phyloP scores from a whole-genome alignment of 2,113 vertebrate genomes.

The Struthidea cinerea region DNA sequence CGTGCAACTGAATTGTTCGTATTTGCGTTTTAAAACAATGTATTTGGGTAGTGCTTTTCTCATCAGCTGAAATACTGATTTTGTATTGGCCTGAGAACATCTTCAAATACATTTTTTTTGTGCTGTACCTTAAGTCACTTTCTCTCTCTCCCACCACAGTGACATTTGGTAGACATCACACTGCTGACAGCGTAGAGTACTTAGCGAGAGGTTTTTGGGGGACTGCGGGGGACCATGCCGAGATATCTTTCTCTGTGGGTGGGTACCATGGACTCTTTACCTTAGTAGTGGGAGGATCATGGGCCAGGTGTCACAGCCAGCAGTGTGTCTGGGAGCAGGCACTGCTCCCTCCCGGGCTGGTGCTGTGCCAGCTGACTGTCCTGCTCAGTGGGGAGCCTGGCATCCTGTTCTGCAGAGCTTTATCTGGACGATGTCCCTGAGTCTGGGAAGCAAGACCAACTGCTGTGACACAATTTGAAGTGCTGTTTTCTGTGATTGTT shows the following conservation, averaged over 20 bases:
- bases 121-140: not conserved
- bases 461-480: not conserved
- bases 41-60: not conserved
- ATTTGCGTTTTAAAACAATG: not conserved
- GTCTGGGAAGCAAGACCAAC: not conserved
- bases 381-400: accelerated
- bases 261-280: too few relatives aligned
- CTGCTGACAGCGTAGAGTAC: not conserved
- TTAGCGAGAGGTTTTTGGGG: not conserved
- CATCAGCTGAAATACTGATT: not conserved
- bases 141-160: not conserved
- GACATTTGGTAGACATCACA: not conserved
- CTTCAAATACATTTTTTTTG: not conserved
- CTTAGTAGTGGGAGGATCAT: accelerated
- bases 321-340: not conserved
- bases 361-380: accelerated
- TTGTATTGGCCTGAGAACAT: not conserved
- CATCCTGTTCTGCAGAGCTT: not conserved
- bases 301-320: not conserved
- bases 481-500: not conserved
- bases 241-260: not conserved
- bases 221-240: accelerated
- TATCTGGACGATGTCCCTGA: not conserved
- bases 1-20: not conserved
- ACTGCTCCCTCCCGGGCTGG: accelerated